A percentile compares a stretch with the other conserved stretches of the same genome.
These are phyloP conservation scores for Zaprionus gabonicus DNA, from an alignment of 1,140 invertebrate species.

Conservation along the genomic window DNA sequence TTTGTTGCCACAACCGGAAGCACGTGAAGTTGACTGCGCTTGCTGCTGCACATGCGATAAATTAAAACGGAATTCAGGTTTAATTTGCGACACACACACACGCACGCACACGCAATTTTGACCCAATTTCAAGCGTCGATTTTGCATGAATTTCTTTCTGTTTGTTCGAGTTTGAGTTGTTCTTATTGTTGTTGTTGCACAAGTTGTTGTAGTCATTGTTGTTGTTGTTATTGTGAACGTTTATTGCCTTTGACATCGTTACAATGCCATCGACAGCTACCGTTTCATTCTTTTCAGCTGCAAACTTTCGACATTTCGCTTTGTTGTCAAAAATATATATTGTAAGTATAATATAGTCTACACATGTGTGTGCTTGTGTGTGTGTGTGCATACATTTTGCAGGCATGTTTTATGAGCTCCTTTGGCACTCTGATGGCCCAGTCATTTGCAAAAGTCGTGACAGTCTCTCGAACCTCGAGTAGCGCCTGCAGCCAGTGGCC, in stretches of 20 bases:
- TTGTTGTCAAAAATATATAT: conserved; percentile 59
- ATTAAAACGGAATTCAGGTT: conserved; percentile 11
- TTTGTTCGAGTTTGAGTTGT: conserved; percentile 3
- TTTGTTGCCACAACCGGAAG: background rate
- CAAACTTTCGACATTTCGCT: conserved; percentile 55
- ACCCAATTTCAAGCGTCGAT: conserved; percentile 31
- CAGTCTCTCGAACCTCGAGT: conserved; percentile 59
- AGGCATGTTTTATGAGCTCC: conserved; percentile 75
- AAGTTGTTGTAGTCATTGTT: conserved; percentile 32
- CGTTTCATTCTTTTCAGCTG: conserved; percentile 44
- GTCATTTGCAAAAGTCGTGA: conserved; percentile 79
- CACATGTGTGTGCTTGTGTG: conserved; percentile 24
- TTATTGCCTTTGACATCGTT: conserved; percentile 77
- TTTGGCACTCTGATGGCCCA: conserved; percentile 78
- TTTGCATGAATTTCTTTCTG: conserved; percentile 34
- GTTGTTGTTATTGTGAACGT: conserved; percentile 34
- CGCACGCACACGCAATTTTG: conserved; percentile 16
- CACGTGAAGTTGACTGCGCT: conserved; percentile 13
- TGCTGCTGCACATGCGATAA: background rate
- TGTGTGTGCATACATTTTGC: conserved; percentile 26
- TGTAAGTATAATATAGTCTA: conserved; percentile 29
- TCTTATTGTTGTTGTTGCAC: conserved; percentile 42
- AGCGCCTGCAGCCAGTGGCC: conserved; percentile 30
- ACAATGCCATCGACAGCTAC: conserved; percentile 75
- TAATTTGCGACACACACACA: background rate